Evolutionary conservation across 1,140 invertebrate genomes (phyloP).

Genomic region (Drosophila oshimai): DNA sequence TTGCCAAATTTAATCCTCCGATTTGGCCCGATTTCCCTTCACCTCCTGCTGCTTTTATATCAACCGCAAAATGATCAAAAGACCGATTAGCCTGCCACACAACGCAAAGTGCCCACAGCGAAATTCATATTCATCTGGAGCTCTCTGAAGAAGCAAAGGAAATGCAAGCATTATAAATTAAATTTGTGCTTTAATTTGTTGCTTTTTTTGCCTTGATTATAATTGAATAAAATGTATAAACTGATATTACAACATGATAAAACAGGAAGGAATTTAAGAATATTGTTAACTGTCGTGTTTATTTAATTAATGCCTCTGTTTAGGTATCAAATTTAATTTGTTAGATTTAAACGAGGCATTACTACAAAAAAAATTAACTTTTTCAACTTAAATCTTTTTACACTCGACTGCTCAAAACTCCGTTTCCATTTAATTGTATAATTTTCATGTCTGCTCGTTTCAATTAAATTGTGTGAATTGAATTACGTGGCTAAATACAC

Average conservation of each 20-base stretch:
- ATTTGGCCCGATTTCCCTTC: background rate
- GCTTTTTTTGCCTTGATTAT: conserved; percentile 1
- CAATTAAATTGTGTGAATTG: conserved; percentile 23
- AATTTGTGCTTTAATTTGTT: conserved; percentile 27
- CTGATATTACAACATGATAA: conserved; percentile 1
- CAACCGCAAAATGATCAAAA: conserved; percentile 34
- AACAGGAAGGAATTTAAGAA: background rate
- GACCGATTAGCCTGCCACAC: conserved; percentile 25
- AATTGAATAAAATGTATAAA: background rate
- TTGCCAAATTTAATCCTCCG: background rate
- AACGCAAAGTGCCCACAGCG: conserved; percentile 1
- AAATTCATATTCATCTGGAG: background rate
- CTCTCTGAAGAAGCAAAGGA: conserved; percentile 18
- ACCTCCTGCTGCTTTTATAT: conserved; percentile 1
- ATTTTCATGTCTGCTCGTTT: background rate
- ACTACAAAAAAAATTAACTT: background rate
- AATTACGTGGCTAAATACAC: conserved; percentile 24
- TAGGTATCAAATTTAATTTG: background rate
- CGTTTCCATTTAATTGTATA: conserved; percentile 18
- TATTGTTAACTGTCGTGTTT: conserved; percentile 2
- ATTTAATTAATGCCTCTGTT: conserved; percentile 11
- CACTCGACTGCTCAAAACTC: background rate
- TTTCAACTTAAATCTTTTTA: background rate
- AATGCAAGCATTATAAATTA: conserved; percentile 12
- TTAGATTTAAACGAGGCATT: background rate